Conservation (phyloP, 2,113 vertebrate species). For the Gymnocephalus cernua region DNA sequence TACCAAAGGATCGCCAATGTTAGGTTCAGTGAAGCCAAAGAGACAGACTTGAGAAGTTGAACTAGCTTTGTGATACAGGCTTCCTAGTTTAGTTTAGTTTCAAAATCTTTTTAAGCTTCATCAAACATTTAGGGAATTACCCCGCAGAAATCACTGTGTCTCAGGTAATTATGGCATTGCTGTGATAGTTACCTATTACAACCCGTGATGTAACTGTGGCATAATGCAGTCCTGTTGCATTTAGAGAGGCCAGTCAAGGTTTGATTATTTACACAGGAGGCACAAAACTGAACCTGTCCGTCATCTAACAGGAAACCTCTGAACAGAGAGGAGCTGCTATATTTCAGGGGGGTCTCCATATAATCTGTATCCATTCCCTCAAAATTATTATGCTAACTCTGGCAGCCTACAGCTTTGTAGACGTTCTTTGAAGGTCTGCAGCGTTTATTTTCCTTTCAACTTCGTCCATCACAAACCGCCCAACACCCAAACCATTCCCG, state of each 20-base stretch:
- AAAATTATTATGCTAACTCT: background rate
- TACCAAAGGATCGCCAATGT: background rate
- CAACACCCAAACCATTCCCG: slow-evolving; percentile 20
- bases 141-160: background rate
- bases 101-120: background rate
- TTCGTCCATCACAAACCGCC: slow-evolving; percentile 36
- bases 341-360: background rate
- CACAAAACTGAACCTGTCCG: slow-evolving; percentile 19
- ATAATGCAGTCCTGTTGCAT: background rate
- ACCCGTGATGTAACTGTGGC: slow-evolving; percentile 4
- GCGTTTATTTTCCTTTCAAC: slow-evolving; percentile 37
- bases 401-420: background rate
- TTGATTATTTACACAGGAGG: slow-evolving; percentile 37
- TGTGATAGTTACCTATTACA: background rate
- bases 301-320: slow-evolving; percentile 22
- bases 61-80: background rate
- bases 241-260: background rate
- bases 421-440: slow-evolving; percentile 18
- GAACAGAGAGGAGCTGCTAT: slow-evolving; percentile 27
- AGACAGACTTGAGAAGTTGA: background rate
- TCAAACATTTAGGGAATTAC: background rate
- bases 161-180: background rate
- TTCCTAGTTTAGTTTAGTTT: background rate
- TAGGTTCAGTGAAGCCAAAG: background rate
- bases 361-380: background rate